phyloP scores from a whole-genome alignment of 2,888 invertebrate species.

The Synergus laeviventris region DNA sequence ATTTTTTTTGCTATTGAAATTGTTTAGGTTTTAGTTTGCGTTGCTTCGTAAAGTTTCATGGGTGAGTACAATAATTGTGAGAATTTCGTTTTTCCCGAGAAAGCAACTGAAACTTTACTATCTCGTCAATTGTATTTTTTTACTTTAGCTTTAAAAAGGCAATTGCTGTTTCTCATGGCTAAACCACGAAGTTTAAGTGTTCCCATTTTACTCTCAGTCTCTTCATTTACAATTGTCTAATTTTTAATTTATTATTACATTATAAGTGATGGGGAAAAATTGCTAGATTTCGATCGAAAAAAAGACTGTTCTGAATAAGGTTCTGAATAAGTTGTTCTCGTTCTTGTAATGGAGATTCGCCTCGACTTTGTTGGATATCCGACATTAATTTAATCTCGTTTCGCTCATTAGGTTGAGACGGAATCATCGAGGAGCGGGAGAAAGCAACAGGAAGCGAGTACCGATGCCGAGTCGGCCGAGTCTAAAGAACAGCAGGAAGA shows the following conservation, averaged over 20 bases:
- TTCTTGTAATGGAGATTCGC: background rate
- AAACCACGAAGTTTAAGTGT: background rate
- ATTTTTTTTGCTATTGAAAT: too few species aligned
- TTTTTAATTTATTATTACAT: background rate
- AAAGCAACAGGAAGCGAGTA: slow-evolving; percentile 3
- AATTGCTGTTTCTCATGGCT: background rate
- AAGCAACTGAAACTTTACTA: background rate
- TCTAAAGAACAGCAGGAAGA: slow-evolving; percentile 4
- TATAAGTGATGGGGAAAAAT: background rate
- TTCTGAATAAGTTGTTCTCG: slow-evolving; percentile 2
- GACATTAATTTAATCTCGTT: slow-evolving; percentile 9
- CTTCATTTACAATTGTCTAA: background rate
- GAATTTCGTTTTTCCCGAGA: background rate
- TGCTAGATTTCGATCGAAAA: background rate
- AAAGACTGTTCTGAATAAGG: background rate
- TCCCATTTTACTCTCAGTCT: background rate
- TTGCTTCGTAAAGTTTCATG: background rate
- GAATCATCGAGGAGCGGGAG: background rate
- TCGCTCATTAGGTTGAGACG: slow-evolving; percentile 7
- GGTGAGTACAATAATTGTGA: background rate
- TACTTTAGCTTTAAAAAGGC: background rate
- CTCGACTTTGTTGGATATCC: background rate
- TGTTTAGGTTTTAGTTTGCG: background rate
- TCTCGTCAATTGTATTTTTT: background rate
- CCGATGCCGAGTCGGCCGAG: background rate